Percentiles rank a stretch among this genome's conserved stretches.
phyloP scores from a whole-genome alignment of 1,140 invertebrate species.

The Aethina tumida region DNA sequence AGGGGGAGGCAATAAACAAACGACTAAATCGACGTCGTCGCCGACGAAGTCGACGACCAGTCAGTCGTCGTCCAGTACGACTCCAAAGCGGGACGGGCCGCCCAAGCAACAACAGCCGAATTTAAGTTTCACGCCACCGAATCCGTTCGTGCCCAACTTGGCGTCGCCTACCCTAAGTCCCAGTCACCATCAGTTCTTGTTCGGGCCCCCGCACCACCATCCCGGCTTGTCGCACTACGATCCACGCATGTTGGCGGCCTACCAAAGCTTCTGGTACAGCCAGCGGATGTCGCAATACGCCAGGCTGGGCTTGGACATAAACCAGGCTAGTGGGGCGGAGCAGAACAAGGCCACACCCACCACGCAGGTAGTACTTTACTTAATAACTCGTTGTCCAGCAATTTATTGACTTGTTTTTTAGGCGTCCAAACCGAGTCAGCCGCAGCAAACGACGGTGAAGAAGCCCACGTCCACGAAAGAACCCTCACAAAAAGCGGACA shows the following conservation, averaged over 20 bases:
- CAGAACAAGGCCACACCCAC: constrained; percentile 11
- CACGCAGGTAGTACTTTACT: background rate
- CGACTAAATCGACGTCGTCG: no score
- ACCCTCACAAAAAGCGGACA: constrained; percentile 23
- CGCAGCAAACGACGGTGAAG: constrained; percentile 2
- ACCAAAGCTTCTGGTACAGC: constrained; percentile 25
- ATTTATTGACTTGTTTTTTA: constrained; percentile 1
- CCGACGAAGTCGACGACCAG: constrained; percentile 15
- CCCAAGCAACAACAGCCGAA: constrained; percentile 17
- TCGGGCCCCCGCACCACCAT: constrained; percentile 34
- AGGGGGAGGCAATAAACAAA: no score
- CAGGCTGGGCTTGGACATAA: constrained; percentile 17
- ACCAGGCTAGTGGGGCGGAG: constrained; percentile 20
- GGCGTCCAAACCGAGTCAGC: constrained; percentile 1
- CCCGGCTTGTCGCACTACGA: constrained; percentile 36
- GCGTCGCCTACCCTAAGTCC: constrained; percentile 41
- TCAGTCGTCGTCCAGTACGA: no score
- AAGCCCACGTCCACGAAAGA: constrained; percentile 16
- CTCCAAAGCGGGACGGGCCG: no score
- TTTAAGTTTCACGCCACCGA: constrained; percentile 35
- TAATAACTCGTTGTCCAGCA: background rate
- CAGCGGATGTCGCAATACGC: constrained; percentile 24
- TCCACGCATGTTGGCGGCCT: constrained; percentile 31
- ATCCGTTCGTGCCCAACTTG: constrained; percentile 44
- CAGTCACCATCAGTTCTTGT: constrained; percentile 40